These are phyloP conservation scores for Teleopsis dalmanni DNA, from an alignment of 1,140 invertebrate genomes.

Conservation along the genomic window DNA sequence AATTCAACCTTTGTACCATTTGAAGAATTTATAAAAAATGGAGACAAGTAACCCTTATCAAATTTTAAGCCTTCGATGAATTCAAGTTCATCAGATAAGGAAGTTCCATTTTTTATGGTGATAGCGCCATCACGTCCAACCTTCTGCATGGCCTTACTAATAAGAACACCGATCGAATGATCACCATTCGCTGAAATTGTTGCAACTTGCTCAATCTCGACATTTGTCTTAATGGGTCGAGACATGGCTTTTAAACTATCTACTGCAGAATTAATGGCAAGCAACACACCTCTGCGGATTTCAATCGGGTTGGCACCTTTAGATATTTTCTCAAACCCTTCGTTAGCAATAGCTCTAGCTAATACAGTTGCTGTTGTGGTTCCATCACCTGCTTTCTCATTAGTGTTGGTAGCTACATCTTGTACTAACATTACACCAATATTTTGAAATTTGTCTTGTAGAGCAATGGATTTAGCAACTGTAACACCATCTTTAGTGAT, in stretches of 20 bases:
- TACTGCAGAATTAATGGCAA: conserved; percentile 89
- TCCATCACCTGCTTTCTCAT: conserved; percentile 98
- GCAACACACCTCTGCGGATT: conserved; percentile 93
- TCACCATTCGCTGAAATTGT: conserved; percentile 99
- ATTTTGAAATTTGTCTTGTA: conserved; percentile 99
- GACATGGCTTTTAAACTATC: conserved; percentile 85
- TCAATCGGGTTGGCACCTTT: conserved; percentile 99
- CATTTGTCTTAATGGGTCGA: conserved; percentile 91
- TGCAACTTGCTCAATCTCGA: conserved; percentile 99
- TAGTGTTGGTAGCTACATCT: conserved; percentile 99
- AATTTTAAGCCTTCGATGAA: conserved; percentile 99
- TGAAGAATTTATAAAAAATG: conserved; percentile 97
- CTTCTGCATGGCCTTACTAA: conserved; percentile 98
- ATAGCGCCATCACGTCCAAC: conserved; percentile 97
- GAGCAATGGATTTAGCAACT: conserved; percentile 95
- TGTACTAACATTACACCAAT: conserved; percentile 99
- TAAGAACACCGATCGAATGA: conserved; percentile 80
- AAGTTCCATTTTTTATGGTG: conserved; percentile 99
- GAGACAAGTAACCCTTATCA: conserved; percentile 98
- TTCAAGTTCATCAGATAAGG: conserved; percentile 92
- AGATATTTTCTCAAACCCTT: conserved; percentile 98
- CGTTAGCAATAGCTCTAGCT: conserved; percentile 94
- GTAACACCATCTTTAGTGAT: conserved; percentile 99
- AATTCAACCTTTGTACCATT: conserved; percentile 99
- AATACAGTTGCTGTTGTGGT: conserved; percentile 98